Evolutionary conservation across 1,140 invertebrate species (phyloP), one percentile per base, ranked within the genome.

Genomic region (Lordiphosa stackelbergi): DNA sequence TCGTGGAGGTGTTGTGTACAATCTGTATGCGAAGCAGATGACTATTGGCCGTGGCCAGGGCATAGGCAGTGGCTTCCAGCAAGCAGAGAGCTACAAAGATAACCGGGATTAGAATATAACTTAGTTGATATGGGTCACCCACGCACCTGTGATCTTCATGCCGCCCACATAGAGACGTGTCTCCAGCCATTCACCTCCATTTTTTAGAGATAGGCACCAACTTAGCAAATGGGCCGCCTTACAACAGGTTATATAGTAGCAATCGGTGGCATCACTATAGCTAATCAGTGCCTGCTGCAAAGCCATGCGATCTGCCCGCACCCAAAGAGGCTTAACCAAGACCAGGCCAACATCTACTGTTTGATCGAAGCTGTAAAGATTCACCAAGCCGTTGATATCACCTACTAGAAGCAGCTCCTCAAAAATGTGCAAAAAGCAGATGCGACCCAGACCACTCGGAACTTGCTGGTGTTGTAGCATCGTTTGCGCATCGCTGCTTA

Each of bases 181-280:
- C 22, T 79, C 43, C 12, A 63, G 16, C 51, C 59, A 83, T 0
- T 40, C 24, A 0, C 9, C 19, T n/a, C 12, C n/a, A 4, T 24
- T 22, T 10, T 37, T 5, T 4, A 12, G 10, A 3, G 59, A 49
- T 28, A 73, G 12, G 40, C 59, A 51, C 71, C 68, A 85, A 19
- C 66, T 52, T 1, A 85, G 52, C n/a, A 85, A 1, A 57, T 85
- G 64, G 4, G 71, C 66, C 2, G 56, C 61, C 38, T 85, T 85
- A 51, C 66, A 74, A 40, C 57, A 70, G 12, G 61, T 59, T 22
- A 85, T 69, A 6, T 73, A 85, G 36, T 66, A 62, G 12, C 60
- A 69, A 10, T 68, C 34, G 0, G 6, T 35, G 0, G 51, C 11
- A 0, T 45, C 12, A 34, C 51, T 61, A 13, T 54, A 10, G 0